These are phyloP conservation scores for Saccostrea glomerata DNA, from an alignment of 1,140 invertebrate genomes.

Conservation along the genomic window DNA sequence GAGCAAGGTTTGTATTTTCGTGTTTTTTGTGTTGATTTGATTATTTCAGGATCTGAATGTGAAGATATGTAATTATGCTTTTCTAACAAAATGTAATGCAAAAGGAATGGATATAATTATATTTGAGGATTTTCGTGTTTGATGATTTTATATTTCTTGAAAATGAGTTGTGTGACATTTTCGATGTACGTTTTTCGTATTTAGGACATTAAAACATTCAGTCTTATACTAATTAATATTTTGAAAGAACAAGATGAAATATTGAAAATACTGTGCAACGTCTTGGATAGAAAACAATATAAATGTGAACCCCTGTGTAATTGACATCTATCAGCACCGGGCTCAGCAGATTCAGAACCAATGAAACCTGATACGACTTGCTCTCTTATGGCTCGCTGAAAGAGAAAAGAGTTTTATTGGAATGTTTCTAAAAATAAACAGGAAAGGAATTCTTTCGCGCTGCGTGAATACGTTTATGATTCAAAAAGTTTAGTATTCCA, in stretches of 20 bases:
- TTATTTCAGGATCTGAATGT: neutral
- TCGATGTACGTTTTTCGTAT: neutral
- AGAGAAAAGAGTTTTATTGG: slow-evolving; percentile 21
- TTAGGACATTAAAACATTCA: neutral
- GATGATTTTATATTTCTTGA: neutral
- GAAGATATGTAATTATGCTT: neutral
- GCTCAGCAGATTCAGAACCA: slow-evolving; percentile 1
- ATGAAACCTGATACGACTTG: slow-evolving; percentile 11
- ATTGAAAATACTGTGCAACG: neutral
- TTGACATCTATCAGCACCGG: neutral
- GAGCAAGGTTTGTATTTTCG: slow-evolving; percentile 59
- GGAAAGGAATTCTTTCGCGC: neutral
- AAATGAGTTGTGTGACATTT: neutral
- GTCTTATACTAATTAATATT: neutral
- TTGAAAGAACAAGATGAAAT: neutral
- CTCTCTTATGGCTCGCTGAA: slow-evolving; percentile 32
- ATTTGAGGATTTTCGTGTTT: neutral
- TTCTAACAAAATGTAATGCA: slow-evolving; percentile 13
- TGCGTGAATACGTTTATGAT: slow-evolving; percentile 25
- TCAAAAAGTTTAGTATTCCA: neutral
- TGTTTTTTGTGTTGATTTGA: neutral
- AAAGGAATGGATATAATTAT: neutral
- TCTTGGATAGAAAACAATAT: neutral
- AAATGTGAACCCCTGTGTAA: neutral
- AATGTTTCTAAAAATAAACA: slow-evolving; percentile 35